Base-by-base conservation (phyloP, 2,113 vertebrate species). In the Apus apus region DNA sequence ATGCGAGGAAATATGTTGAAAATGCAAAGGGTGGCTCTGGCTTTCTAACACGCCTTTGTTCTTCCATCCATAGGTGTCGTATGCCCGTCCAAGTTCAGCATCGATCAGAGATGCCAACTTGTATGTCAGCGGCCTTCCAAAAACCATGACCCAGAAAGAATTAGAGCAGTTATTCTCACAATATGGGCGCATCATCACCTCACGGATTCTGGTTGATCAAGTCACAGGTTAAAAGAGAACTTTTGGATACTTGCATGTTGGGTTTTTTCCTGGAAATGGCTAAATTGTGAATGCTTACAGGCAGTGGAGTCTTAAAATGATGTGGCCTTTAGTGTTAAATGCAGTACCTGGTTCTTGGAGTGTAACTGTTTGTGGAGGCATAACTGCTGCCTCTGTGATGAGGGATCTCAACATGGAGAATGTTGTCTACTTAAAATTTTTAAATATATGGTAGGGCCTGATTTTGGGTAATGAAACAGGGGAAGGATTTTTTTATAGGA, bases 101-200 rank as follows among this genome's bases (percentile, higher is more conserved):
- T 99, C 99, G 36, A 99, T 99, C 97, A 98, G 99, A 96, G 99
- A 99, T 96, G 99, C 99, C 19, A 99, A 99, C 98, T 98, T 99
- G 94, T 99, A 99, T 30, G 99, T 99, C 96, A 99, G 99, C 91
- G 99, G 99, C 97, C 99, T 99, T 97, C 99, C 99, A 82, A 99
- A 99, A 98, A 99, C 99, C 70, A 99, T 99, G 99, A 99, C 99
- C 97, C 99, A 99, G 98, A 99, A 99, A 97, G 99, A 99, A 90
- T 98, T 99, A 97, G 99, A 99, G 97, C 99, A 99, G 97, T 99
- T 99, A 94, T 99, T 99, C 98, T 99, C 99, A 86, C 99, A 99
- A 98, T 99, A 99, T 27, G 99, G 99, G 93, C 99, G 99, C 97
- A 99, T 99, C 98, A 99, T 99, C 98, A 99, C 99, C 98, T 99